Conservation (phyloP, 2,888 invertebrate species). For the Eulithis testata region DNA sequence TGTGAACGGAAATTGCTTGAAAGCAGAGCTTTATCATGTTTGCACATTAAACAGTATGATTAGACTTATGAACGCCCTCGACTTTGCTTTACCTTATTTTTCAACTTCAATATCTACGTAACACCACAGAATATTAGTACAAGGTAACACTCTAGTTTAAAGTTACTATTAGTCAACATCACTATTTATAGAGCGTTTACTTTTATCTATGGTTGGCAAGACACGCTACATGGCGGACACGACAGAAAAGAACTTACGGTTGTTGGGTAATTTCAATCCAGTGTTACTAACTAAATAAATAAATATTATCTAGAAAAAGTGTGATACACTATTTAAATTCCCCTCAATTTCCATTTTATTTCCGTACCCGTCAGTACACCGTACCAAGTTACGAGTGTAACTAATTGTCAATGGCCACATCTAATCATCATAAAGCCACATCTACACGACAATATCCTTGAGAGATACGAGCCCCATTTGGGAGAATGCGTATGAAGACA, state of each 20-base stretch:
- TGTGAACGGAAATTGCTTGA: constrained; percentile 18
- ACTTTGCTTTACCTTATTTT: background rate
- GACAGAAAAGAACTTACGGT: too few relatives aligned
- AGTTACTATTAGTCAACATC: too few relatives aligned
- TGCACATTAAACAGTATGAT: background rate
- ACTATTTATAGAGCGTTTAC: too few relatives aligned
- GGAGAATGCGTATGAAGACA: constrained; percentile 26
- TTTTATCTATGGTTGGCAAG: too few relatives aligned
- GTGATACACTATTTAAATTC: too few relatives aligned
- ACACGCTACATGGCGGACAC: too few relatives aligned
- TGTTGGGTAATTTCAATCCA: too few relatives aligned
- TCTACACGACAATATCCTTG: constrained; percentile 10
- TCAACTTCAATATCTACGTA: background rate
- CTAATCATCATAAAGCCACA: constrained; percentile 10
- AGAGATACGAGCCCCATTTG: constrained; percentile 32
- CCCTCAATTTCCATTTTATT: background rate
- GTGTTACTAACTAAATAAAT: too few relatives aligned
- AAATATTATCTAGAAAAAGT: too few relatives aligned
- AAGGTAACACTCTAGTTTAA: too few relatives aligned
- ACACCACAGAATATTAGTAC: too few relatives aligned
- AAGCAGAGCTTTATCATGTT: constrained; percentile 8
- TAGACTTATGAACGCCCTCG: background rate
- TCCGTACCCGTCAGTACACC: background rate
- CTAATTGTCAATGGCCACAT: constrained; percentile 2
- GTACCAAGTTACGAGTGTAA: too few relatives aligned